Percentiles rank a stretch among this genome's conserved stretches.
Evolutionary conservation across 2,888 invertebrate species (phyloP).

Genomic region (Anodontia alba): DNA sequence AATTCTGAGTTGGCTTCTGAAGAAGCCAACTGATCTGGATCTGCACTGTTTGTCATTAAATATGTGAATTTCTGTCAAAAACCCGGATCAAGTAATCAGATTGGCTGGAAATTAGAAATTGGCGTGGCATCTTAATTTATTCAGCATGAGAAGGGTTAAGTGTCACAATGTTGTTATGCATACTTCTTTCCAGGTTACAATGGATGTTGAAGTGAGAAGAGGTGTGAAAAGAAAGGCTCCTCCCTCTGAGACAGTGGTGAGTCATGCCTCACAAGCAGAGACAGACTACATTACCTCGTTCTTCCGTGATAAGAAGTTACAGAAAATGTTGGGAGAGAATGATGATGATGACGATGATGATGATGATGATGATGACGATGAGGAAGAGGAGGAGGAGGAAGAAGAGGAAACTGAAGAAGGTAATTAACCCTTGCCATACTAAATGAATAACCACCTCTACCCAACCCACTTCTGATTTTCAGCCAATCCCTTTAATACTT

Average conservation of each 20-base stretch:
- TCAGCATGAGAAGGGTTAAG: no score
- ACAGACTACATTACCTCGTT: conserved; percentile 49
- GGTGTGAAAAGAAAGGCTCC: not conserved
- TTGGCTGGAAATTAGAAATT: no score
- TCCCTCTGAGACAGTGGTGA: not conserved
- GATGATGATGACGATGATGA: conserved; percentile 18
- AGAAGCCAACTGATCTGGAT: no score
- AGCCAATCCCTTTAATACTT: no score
- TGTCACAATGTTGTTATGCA: no score
- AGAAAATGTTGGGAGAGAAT: conserved; percentile 56
- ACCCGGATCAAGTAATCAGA: no score
- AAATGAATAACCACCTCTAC: no score
- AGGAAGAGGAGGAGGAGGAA: conserved; percentile 45
- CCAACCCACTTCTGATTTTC: no score
- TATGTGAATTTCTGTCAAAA: no score
- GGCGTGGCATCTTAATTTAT: no score
- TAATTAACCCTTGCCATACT: not conserved
- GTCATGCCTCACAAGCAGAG: conserved; percentile 15
- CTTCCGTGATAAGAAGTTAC: conserved; percentile 59
- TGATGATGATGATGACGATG: conserved; percentile 50
- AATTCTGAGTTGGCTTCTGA: no score
- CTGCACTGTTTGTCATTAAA: no score
- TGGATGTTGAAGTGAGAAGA: conserved; percentile 2
- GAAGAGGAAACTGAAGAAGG: conserved; percentile 30
- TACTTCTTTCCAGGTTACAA: not conserved